Conservation (phyloP, 2,797 vertebrate genomes). For the Varecia variegata region DNA sequence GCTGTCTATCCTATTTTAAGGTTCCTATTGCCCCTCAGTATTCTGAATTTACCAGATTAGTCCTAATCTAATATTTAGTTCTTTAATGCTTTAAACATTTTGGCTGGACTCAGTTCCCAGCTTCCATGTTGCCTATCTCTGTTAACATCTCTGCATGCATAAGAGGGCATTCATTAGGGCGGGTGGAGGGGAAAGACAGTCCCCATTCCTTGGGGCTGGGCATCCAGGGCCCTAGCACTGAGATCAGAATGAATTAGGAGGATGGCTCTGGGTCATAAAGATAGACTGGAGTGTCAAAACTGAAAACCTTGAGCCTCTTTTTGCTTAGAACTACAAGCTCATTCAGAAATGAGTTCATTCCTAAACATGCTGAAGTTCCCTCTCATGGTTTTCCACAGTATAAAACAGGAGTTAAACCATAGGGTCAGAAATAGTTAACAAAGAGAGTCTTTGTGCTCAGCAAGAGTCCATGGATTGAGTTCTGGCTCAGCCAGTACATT, state of each 20-base stretch:
- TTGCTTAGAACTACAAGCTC: not conserved
- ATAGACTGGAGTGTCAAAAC: not conserved
- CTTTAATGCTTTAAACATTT: constrained; percentile 68
- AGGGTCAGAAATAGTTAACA: not conserved
- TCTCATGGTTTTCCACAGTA: not conserved
- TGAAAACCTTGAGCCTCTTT: not conserved
- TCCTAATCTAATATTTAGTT: constrained; percentile 71
- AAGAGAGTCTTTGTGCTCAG: not conserved
- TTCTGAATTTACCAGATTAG: constrained; percentile 64
- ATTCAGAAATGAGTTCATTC: not conserved
- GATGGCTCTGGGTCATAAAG: not conserved
- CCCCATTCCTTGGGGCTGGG: not conserved
- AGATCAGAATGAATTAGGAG: not conserved
- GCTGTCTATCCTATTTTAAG: constrained; percentile 59
- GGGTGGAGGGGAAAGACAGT: not conserved
- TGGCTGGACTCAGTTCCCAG: constrained; percentile 24
- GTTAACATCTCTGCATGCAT: constrained; percentile 51
- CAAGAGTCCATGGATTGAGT: not conserved
- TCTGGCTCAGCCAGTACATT: not conserved
- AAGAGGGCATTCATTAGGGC: constrained; percentile 14
- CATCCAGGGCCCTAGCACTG: not conserved
- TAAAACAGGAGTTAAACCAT: not conserved
- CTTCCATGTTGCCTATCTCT: constrained; percentile 43
- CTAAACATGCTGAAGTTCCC: not conserved
- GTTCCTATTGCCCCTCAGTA: constrained; percentile 41